Percentiles rank a stretch among this genome's conserved stretches.
Conservation (phyloP, 2,113 vertebrate species). For the Perca fluviatilis region DNA sequence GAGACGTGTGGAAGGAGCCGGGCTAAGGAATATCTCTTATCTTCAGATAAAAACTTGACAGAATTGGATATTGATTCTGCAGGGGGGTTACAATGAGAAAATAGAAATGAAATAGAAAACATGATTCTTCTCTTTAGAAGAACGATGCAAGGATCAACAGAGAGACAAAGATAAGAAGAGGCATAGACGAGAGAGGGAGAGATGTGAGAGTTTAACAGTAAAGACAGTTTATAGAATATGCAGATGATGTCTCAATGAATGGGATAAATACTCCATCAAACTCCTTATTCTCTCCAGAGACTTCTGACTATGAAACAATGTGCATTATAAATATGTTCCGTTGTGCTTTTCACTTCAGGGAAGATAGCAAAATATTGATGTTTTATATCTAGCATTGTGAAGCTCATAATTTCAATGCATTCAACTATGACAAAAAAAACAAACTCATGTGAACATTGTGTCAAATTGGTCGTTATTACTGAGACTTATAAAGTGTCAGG, state of each 20-base stretch:
- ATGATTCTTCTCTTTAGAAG: slow-evolving; percentile 8
- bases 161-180: not conserved
- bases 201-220: not conserved
- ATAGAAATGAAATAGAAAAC: slow-evolving; percentile 45
- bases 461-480: too few species aligned
- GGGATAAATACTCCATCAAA: not conserved
- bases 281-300: not conserved
- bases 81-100: slow-evolving; percentile 22
- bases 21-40: slow-evolving; percentile 31
- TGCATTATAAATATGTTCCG: not conserved
- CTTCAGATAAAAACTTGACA: slow-evolving; percentile 28
- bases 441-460: too few species aligned
- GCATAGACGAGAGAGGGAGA: not conserved
- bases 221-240: not conserved
- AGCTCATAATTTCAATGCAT: not conserved
- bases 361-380: not conserved
- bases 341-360: not conserved
- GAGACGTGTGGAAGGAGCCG: not conserved
- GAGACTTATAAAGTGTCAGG: too few species aligned
- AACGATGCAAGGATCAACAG: slow-evolving; percentile 5
- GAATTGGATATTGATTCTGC: slow-evolving; percentile 70
- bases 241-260: slow-evolving; percentile 23
- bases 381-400: not conserved
- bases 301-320: not conserved
- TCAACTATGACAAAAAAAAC: not conserved